Base-by-base conservation (phyloP, 1,140 invertebrate genomes). In the Drosophila fuyamai region DNA sequence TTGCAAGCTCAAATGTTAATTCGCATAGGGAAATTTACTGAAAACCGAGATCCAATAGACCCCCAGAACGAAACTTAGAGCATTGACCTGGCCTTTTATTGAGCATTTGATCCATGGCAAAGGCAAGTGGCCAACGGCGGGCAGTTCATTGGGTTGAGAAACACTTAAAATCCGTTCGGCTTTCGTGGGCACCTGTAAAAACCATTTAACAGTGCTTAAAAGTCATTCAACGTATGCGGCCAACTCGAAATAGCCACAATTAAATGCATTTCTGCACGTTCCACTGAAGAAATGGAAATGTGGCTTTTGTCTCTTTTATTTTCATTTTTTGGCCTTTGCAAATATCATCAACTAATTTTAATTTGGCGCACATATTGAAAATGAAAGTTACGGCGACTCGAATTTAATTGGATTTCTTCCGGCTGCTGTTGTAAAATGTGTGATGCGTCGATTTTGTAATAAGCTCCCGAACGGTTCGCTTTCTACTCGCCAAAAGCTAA, bases 321-420 rank as follows among this genome's bases (percentile, higher is more conserved):
- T 44, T 57, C 46, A 16, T 47, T 66, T 67, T 35, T 53, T 57
- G 61, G 65, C 65, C 35, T 74, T 38, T 68, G 50, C 58, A 43
- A 56, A 65, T 76, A 62, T 79, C 35, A 59, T 62, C 74, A 67
- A 58, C 80, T 80, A 89, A 89, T 89, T 83, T 89, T 65, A 77
- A 88, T 86, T 86, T 86, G 77, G 76, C 82, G 79, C 83, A 88
- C 83, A 86, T 86, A 88, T 86, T 82, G 83, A 89, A 88, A 88
- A 89, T 67, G 84, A 89, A 88, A 89, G 79, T 80, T 80, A 84
- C 77, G 75, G 71, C 75, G 70, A 82, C 83, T 67, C 80, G 82
- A 76, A 86, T 86, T 86, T 88, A 86, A 82, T 86, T 86, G 83
- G 82, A 63, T 79, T 81, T 85, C 78, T 72, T 72, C 54, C 53